phyloP scores from a whole-genome alignment of 2,113 vertebrate genomes.

The Empidonax alnorum region DNA sequence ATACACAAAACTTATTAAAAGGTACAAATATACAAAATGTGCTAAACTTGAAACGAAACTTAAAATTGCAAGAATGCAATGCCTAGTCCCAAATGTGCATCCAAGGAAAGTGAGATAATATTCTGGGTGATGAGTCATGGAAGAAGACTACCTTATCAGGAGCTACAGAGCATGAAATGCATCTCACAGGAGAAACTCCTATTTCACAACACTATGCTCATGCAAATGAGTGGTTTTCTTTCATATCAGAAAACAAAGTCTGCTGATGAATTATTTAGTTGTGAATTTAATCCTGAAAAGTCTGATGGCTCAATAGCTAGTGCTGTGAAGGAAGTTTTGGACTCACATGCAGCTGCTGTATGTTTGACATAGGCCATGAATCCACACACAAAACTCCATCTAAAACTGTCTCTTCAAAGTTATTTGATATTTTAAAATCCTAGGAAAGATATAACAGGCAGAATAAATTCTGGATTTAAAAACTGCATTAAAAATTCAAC shows the following conservation, averaged over 20 bases:
- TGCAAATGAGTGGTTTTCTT: background rate
- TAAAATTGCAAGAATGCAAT: background rate
- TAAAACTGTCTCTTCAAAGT: slow-evolving; percentile 18
- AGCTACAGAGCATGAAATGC: background rate
- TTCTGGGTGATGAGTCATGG: background rate
- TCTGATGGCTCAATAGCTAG: background rate
- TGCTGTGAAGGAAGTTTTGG: background rate
- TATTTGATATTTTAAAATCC: slow-evolving; percentile 4
- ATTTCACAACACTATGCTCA: background rate
- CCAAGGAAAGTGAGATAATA: background rate
- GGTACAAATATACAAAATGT: background rate
- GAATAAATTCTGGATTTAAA: slow-evolving; percentile 41
- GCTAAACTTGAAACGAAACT: background rate
- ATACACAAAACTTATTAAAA: background rate
- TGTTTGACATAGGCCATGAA: background rate
- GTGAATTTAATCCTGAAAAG: background rate
- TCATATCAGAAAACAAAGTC: background rate
- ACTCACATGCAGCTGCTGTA: background rate
- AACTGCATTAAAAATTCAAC: slow-evolving; percentile 19
- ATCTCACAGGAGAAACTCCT: background rate
- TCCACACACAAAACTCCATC: background rate
- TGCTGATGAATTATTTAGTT: background rate
- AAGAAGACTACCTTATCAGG: background rate
- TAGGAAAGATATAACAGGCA: background rate
- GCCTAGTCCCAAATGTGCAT: background rate